phyloP scores from a whole-genome alignment of 2,113 vertebrate genomes.

The Pseudopipra pipra region DNA sequence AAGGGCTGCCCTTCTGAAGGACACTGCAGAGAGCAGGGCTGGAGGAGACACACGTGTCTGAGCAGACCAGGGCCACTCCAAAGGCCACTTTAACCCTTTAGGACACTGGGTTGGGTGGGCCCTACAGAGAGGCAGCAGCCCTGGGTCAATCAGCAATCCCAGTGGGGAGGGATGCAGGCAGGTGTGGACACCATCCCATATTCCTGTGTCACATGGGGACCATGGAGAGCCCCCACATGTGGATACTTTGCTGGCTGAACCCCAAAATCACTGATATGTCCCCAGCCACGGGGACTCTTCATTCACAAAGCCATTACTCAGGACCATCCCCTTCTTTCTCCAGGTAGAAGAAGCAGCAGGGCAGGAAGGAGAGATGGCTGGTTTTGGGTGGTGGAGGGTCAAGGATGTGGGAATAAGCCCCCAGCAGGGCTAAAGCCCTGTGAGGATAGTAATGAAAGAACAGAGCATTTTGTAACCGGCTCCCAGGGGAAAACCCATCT shows the following conservation, averaged over 20 bases:
- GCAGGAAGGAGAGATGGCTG: background rate
- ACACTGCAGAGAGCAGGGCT: slow-evolving; percentile 65
- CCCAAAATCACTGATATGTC: background rate
- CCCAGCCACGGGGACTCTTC: background rate
- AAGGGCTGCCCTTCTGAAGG: slow-evolving; percentile 70
- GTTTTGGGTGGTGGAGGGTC: background rate
- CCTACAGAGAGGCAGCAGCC: background rate
- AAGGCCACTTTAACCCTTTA: background rate
- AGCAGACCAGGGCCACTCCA: background rate
- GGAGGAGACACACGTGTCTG: background rate
- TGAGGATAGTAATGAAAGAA: accelerated
- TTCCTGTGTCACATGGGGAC: accelerated
- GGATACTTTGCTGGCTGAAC: background rate
- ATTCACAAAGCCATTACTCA: background rate
- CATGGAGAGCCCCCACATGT: accelerated
- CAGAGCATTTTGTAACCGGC: background rate
- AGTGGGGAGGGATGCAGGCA: background rate
- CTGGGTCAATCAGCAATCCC: background rate
- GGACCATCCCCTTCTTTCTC: background rate
- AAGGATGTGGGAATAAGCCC: background rate
- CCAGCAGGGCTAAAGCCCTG: background rate
- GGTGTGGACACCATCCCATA: background rate
- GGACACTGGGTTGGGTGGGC: background rate
- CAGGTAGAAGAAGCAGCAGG: accelerated
- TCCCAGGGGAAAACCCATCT: background rate